Evolutionary conservation across 2,888 invertebrate species (phyloP), one percentile per base, ranked within the genome.

Genomic region (Fragum whitleyi): DNA sequence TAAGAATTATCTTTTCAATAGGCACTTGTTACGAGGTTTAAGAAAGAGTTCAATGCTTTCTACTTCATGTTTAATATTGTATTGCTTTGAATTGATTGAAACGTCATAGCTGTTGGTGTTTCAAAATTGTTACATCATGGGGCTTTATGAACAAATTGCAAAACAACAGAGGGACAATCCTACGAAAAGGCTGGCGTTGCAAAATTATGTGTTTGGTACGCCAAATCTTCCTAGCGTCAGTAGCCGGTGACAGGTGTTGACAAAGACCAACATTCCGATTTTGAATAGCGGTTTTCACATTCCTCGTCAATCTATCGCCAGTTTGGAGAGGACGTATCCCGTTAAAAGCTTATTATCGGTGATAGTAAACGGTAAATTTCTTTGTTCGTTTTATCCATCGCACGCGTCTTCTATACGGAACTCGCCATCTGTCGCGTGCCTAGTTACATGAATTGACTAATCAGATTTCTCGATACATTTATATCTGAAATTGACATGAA

Each of bases 351-450:
- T 32, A 32, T 61, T 61, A 61, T 32, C 61, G n/a, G 32, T 32
- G 14, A 6, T 9, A 14, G 32, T 11, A 32, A 59, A 61, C 61
- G 61, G 61, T 61, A 61, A 21, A 61, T 6, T 29, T 65, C 65
- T 65, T 65, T 65, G 65, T 65, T 65, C 42, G 32, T 14, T 39
- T 21, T 21, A 36, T 39, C 42, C 26, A 11, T 32, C 36, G 42
- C 65, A 65, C 65, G 65, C 65, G 39, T 61, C 65, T 65, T 16
- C 21, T 23, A 36, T 11, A 65, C 65, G 65, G 65, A 65, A 65
- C 65, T 65, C 21, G 19, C 71, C 77, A 77, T 77, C 77, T 77
- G 77, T 77, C 77, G 77, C 71, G 65, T 77, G 77, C 65, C 71
- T 65, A 47, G 21, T 53, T 36, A 71, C 53, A 36, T 26, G 5